These are phyloP conservation scores for Cetoscarus ocellatus DNA, from an alignment of 2,797 vertebrate genomes.

Conservation along the genomic window DNA sequence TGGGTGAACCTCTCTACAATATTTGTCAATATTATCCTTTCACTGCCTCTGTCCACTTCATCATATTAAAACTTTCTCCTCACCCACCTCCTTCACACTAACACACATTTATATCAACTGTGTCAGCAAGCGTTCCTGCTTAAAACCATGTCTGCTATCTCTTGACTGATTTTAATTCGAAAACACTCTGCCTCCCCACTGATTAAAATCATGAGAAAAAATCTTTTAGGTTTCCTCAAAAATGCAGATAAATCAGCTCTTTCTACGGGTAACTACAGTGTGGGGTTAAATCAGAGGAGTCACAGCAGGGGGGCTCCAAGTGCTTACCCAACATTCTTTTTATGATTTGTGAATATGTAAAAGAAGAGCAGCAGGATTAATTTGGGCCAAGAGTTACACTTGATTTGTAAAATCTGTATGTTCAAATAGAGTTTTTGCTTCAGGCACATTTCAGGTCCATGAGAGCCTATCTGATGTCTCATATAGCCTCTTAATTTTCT, in stretches of 20 bases:
- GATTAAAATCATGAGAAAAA: constrained; percentile 61
- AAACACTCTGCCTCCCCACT: constrained; percentile 24
- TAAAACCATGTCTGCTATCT: constrained; percentile 36
- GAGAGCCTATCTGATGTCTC: neutral
- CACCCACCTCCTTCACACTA: neutral
- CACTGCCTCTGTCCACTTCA: constrained; percentile 12
- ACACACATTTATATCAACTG: constrained; percentile 15
- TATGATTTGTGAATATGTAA: constrained; percentile 10
- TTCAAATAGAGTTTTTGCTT: constrained; percentile 5
- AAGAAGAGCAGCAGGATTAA: constrained; percentile 25
- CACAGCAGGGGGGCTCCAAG: constrained; percentile 32
- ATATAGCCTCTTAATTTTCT: neutral
- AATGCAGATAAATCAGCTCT: constrained; percentile 24
- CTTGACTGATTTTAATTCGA: constrained; percentile 47
- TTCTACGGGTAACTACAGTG: constrained; percentile 23
- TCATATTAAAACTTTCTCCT: too few relatives aligned
- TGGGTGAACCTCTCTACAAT: constrained; percentile 49
- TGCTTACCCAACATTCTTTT: constrained; percentile 22
- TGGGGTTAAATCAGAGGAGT: constrained; percentile 35
- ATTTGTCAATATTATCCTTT: constrained; percentile 73
- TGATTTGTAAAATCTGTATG: constrained; percentile 17
- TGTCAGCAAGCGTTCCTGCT: constrained; percentile 40
- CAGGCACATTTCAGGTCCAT: neutral
- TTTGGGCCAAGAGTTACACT: constrained; percentile 15
- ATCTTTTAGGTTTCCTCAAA: constrained; percentile 52